These are phyloP conservation scores for Chelon auratus DNA, from an alignment of 2,797 vertebrate species.

Conservation along the genomic window DNA sequence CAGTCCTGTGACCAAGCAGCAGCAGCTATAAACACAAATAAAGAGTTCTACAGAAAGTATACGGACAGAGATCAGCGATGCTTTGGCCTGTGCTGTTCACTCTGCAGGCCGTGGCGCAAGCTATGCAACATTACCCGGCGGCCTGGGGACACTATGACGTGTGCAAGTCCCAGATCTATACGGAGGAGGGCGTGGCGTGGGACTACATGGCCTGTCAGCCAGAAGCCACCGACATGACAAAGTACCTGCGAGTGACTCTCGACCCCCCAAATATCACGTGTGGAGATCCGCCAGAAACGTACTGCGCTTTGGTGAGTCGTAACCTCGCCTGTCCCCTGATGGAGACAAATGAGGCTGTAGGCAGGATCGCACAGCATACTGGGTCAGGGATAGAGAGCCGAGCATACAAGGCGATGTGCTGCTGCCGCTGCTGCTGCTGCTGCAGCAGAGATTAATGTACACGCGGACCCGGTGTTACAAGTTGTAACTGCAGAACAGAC, in stretches of 20 bases:
- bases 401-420: conserved; percentile 45
- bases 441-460: conserved; percentile 70
- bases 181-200: conserved; percentile 97
- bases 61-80: conserved; percentile 87
- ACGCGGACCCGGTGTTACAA: conserved; percentile 13
- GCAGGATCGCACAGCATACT: conserved; percentile 70
- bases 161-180: conserved; percentile 97
- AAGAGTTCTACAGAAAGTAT: conserved; percentile 20
- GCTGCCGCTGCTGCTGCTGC: conserved; percentile 32
- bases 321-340: conserved; percentile 75
- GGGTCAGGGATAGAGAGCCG: conserved; percentile 75
- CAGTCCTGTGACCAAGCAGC: conserved; percentile 27
- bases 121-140: conserved; percentile 93
- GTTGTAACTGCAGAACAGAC: conserved; percentile 31
- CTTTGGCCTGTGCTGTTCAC: conserved; percentile 90
- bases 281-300: conserved; percentile 97
- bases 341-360: conserved; percentile 80
- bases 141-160: conserved; percentile 98
- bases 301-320: conserved; percentile 97
- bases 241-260: conserved; percentile 94
- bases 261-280: conserved; percentile 98
- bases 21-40: conserved; percentile 9
- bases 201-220: conserved; percentile 99
- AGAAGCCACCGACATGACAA: conserved; percentile 97
- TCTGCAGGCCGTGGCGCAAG: conserved; percentile 89